Base-by-base conservation (phyloP, 2,888 invertebrate species). In the Spatulosminthurus flaviceps region DNA sequence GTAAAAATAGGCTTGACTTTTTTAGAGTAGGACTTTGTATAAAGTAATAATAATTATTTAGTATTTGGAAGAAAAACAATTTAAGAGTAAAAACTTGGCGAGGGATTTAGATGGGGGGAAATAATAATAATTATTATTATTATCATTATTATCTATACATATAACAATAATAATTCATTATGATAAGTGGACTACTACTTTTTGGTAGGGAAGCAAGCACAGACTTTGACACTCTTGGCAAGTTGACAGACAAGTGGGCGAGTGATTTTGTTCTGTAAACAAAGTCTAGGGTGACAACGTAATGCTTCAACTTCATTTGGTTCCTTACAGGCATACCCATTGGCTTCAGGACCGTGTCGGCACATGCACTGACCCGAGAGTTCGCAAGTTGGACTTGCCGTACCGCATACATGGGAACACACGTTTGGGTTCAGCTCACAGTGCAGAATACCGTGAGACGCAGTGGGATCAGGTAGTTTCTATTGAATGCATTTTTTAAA, bases 291-390 rank as follows among this genome's bases (percentile, higher is more conserved):
- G 21, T 73, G 73, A 73, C 73, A 73, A 4, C 73, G 51, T 16
- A 26, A 60, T 5, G 26, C 60, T n/a, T 73, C 73, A 1, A 73
- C 26, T 4, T 16, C 73, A 11, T 9, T 19, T 2, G 73, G 73
- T 5, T 26, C 28, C 19, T 11, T 29, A 60, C 73, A 73, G 16
- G 73, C 1, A 21, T 21, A n/a, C 16, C 73, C 60, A 9, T 26
- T 29, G 26, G 26, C 11, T n/a, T 73, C 22, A 22, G 73, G 73
- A 1, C 42, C 42, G 16, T 51, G 24, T 0, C 22, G 24, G 26
- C 73, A 73, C 4, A 61, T 28, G n/a, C 73, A 73, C 22, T 73
- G 42, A n/a, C 73, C 73, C n/a, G 60, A 42, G 22, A 73, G n/a
- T 73, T 73, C 73, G 26, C 73, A 73, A 24, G n/a, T 60, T 0